Percentiles rank a stretch among this genome's conserved stretches.
Evolutionary conservation across 2,888 invertebrate species (phyloP).

Genomic region (Polia nebulosa): DNA sequence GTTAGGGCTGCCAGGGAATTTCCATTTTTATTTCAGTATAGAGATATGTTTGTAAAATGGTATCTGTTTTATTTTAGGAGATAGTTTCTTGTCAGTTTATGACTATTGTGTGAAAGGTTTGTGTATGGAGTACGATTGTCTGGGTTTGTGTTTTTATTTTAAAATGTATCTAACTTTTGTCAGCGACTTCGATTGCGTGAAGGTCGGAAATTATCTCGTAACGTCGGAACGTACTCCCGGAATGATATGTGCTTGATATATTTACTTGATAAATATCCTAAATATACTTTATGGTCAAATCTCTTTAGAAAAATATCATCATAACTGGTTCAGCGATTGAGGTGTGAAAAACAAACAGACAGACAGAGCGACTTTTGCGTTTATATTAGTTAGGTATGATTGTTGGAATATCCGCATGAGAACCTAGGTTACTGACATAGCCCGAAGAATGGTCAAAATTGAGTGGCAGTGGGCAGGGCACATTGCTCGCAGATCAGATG

Average conservation of each 20-base stretch:
- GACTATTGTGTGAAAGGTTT: slow-evolving; percentile 21
- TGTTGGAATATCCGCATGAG: no score
- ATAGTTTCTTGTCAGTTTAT: slow-evolving; percentile 68
- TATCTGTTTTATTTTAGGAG: slow-evolving; percentile 63
- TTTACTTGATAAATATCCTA: no score
- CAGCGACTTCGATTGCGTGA: background rate
- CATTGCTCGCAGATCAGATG: no score
- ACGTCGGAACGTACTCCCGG: background rate
- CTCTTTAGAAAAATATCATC: background rate
- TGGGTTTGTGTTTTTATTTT: slow-evolving; percentile 8
- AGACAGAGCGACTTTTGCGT: no score
- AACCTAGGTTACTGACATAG: no score
- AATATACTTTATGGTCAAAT: no score
- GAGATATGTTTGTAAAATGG: slow-evolving; percentile 72
- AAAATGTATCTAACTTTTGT: background rate
- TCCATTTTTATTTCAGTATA: slow-evolving; percentile 84
- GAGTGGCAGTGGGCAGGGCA: no score
- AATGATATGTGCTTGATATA: background rate
- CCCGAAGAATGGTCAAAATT: no score
- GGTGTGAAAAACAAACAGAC: background rate
- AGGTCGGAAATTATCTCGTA: background rate
- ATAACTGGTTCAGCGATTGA: background rate
- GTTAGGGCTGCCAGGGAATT: slow-evolving; percentile 86
- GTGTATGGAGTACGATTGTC: slow-evolving; percentile 31
- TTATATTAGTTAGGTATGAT: no score